A percentile compares a stretch with the other conserved stretches of the same genome.
Conservation (phyloP, 2,888 invertebrate species). For the Theodoxus fluviatilis region DNA sequence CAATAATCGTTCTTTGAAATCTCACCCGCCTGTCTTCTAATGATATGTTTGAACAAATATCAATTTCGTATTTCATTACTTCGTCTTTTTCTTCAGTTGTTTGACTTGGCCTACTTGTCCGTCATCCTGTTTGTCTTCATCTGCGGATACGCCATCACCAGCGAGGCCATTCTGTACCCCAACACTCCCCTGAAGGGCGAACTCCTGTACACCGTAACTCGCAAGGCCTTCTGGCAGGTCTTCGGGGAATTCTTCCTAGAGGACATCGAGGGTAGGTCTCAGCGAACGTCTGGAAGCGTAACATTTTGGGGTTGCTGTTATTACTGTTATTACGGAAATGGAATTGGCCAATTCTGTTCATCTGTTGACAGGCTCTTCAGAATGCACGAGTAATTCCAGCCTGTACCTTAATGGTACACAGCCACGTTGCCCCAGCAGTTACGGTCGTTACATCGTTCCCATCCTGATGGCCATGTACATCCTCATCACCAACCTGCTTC, state of each 20-base stretch:
- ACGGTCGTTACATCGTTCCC: conserved; percentile 53
- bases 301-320: no score
- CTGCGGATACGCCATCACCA: conserved; percentile 61
- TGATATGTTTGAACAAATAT: no score
- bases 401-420: conserved; percentile 27
- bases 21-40: no score
- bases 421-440: conserved; percentile 37
- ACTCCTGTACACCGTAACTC: conserved; percentile 54
- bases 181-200: conserved; percentile 48
- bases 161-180: conserved; percentile 63
- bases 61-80: no score
- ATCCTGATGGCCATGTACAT: conserved; percentile 61
- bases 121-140: conserved; percentile 64
- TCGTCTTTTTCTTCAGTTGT: conserved; percentile 50
- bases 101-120: conserved; percentile 62
- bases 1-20: no score
- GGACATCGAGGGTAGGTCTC: conserved; percentile 58
- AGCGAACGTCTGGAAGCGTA: no score
- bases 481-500: conserved; percentile 62
- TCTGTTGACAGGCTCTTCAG: no score
- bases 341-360: no score
- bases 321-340: no score
- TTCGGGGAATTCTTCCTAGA: conserved; percentile 66
- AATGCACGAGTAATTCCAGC: conserved; percentile 35
- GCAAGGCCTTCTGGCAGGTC: conserved; percentile 67